Conservation (phyloP, 2,888 invertebrate genomes). For the Ashinkailepas kermadecensis region DNA sequence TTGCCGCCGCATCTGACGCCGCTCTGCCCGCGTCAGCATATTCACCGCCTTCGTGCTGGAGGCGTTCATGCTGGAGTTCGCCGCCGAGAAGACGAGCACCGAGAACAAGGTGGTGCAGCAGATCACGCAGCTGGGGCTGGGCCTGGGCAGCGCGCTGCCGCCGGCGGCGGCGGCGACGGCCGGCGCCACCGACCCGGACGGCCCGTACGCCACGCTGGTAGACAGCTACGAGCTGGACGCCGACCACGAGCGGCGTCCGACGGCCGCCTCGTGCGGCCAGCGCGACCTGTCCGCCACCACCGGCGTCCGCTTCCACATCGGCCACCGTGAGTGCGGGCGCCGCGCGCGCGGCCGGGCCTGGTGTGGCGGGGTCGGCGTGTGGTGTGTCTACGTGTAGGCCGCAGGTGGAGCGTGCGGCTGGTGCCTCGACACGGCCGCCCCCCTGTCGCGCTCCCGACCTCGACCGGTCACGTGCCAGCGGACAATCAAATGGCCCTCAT, state of each 20-base stretch:
- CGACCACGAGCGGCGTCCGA: neutral
- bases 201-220: constrained; percentile 15
- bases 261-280: neutral
- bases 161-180: neutral
- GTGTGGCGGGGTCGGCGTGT: too few species aligned
- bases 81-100: constrained; percentile 40
- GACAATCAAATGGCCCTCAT: too few species aligned
- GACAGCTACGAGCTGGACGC: constrained; percentile 18
- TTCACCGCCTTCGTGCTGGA: constrained; percentile 48
- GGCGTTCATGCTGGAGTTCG: constrained; percentile 46
- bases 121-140: constrained; percentile 43
- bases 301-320: constrained; percentile 15
- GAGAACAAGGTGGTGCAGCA: constrained; percentile 42
- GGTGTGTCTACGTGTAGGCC: too few species aligned
- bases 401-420: too few species aligned
- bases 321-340: neutral
- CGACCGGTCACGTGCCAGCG: too few species aligned
- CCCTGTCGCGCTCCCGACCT: too few species aligned
- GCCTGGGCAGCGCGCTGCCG: constrained; percentile 38
- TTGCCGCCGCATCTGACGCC: too few species aligned
- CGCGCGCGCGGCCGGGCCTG: too few species aligned
- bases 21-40: constrained; percentile 40
- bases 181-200: neutral
- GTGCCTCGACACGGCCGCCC: too few species aligned
- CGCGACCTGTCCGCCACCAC: neutral